Evolutionary conservation across 1,140 invertebrate genomes (phyloP).

Genomic region (Ceratoteleas bidentatus): DNA sequence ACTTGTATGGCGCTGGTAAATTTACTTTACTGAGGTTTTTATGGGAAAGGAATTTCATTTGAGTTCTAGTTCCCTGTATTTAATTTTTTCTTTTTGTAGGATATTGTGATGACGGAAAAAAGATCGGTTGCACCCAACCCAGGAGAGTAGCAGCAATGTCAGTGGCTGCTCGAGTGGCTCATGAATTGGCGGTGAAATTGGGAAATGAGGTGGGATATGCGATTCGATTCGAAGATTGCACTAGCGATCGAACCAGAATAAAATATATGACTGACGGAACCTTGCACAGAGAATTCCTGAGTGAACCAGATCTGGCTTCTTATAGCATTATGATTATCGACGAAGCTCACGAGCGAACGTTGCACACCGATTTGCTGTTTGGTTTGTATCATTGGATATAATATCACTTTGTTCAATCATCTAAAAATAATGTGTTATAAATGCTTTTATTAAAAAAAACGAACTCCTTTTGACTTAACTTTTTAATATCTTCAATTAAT

Average conservation of each 20-base stretch:
- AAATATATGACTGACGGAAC: conserved; percentile 99
- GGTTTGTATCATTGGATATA: conserved; percentile 21
- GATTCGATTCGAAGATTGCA: conserved; percentile 99
- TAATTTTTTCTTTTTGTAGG: conserved; percentile 78
- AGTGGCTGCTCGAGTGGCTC: conserved; percentile 98
- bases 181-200: conserved; percentile 99
- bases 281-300: conserved; percentile 97
- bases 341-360: conserved; percentile 98
- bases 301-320: conserved; percentile 96
- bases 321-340: conserved; percentile 99
- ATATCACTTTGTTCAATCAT: no score
- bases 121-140: conserved; percentile 89
- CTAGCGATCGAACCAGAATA: conserved; percentile 96
- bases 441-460: no score
- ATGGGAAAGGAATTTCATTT: no score
- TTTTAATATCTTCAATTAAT: no score
- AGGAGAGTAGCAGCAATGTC: conserved; percentile 99
- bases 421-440: no score
- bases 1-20: conserved; percentile 90
- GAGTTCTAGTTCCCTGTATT: no score
- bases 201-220: conserved; percentile 99
- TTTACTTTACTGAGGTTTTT: no score
- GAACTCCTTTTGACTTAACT: no score
- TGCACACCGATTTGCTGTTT: conserved; percentile 99
- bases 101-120: conserved; percentile 90